A percentile compares a stretch with the other conserved stretches of the same genome.
phyloP scores from a whole-genome alignment of 2,113 vertebrate genomes.

The Cephalopterus ornatus region DNA sequence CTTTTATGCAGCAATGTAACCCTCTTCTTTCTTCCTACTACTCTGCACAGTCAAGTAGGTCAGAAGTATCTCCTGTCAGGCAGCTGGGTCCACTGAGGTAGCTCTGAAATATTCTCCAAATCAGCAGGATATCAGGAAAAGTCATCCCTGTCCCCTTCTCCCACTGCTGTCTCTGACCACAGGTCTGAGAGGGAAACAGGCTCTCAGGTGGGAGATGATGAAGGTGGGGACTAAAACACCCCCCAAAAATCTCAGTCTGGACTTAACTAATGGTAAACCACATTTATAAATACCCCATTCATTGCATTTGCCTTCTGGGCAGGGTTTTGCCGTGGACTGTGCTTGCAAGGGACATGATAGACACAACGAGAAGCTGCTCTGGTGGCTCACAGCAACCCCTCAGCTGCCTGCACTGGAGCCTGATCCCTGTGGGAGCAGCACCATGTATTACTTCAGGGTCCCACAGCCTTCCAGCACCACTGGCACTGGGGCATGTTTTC shows the following conservation, averaged over 20 bases:
- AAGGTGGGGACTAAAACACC: neutral
- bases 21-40: neutral
- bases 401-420: neutral
- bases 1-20: slow-evolving; percentile 27
- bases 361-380: rapidly evolving
- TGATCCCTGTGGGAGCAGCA: rapidly evolving
- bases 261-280: neutral
- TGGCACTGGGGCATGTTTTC: neutral
- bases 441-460: neutral
- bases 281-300: neutral
- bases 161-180: neutral
- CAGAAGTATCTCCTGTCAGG: slow-evolving; percentile 37
- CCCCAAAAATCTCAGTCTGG: neutral
- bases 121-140: neutral
- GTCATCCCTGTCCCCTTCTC: neutral
- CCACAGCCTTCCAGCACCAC: neutral
- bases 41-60: slow-evolving; percentile 45
- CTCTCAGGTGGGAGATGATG: neutral
- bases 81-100: neutral
- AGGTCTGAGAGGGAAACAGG: neutral
- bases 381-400: neutral
- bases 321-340: neutral
- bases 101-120: neutral
- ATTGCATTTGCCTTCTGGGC: neutral
- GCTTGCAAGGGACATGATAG: neutral